Evolutionary conservation across 2,888 invertebrate genomes (phyloP).

Genomic region (Xestia ashworthii): DNA sequence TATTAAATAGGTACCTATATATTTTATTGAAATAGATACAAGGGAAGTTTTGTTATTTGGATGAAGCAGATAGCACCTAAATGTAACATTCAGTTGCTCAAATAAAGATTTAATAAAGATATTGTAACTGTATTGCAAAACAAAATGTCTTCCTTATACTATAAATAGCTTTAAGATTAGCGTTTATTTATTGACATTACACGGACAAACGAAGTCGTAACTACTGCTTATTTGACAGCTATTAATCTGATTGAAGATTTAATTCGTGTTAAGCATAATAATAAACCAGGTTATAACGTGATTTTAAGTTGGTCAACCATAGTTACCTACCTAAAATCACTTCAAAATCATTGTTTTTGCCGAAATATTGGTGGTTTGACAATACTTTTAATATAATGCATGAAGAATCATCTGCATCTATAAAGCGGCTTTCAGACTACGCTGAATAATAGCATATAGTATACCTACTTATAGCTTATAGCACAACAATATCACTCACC

Average conservation of each 20-base stretch:
- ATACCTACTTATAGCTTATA: no score
- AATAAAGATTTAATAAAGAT: neutral
- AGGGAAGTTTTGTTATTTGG: neutral
- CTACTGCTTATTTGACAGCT: slow-evolving; percentile 11
- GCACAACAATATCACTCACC: no score
- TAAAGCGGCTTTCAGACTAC: no score
- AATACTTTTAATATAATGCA: neutral
- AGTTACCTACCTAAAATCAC: neutral
- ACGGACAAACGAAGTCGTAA: neutral
- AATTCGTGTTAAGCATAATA: neutral
- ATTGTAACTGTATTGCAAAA: neutral
- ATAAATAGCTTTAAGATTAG: slow-evolving; percentile 22
- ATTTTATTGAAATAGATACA: neutral
- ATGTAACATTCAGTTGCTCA: neutral
- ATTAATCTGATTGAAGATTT: slow-evolving; percentile 17
- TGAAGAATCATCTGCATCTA: neutral
- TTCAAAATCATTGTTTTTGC: neutral
- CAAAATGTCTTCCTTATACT: slow-evolving; percentile 38
- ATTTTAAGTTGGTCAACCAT: neutral
- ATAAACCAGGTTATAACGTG: neutral
- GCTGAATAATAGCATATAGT: no score
- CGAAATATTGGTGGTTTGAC: slow-evolving; percentile 4
- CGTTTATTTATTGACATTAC: slow-evolving; percentile 2
- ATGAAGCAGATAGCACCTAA: neutral
- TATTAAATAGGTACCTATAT: slow-evolving; percentile 15